Evolutionary conservation across 2,888 invertebrate species (phyloP).

Genomic region (Perdita meconis): DNA sequence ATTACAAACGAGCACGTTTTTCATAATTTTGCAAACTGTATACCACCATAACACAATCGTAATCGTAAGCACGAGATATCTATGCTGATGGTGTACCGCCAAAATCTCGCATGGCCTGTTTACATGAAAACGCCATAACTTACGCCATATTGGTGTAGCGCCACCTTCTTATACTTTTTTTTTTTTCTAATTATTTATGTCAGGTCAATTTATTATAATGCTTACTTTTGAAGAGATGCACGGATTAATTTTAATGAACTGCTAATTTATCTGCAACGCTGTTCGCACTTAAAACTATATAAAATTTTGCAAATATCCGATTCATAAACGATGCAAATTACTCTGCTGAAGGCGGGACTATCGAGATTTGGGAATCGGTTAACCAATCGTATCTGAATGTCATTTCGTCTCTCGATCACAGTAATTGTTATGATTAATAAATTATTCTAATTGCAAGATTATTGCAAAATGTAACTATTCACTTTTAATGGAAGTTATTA

Average conservation of each 20-base stretch:
- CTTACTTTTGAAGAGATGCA: background rate
- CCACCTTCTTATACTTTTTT: background rate
- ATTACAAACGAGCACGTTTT: slow-evolving; percentile 40
- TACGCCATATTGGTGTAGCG: background rate
- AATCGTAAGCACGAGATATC: slow-evolving; percentile 21
- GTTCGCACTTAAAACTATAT: background rate
- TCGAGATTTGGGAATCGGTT: too few relatives aligned
- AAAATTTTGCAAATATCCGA: background rate
- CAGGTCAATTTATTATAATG: background rate
- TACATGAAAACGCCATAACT: slow-evolving; percentile 25
- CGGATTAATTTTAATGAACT: background rate
- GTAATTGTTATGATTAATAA: too few relatives aligned
- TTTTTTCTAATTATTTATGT: background rate
- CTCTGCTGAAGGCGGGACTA: too few relatives aligned
- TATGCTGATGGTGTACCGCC: slow-evolving; percentile 49
- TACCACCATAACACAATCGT: slow-evolving; percentile 27
- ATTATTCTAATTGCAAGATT: too few relatives aligned
- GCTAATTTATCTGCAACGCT: background rate
- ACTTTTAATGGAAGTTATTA: too few relatives aligned
- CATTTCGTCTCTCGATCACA: background rate
- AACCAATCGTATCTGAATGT: background rate
- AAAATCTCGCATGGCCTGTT: slow-evolving; percentile 53
- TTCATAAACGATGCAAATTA: background rate
- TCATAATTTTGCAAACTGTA: slow-evolving; percentile 32
- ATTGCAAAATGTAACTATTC: too few relatives aligned